Evolutionary conservation across 2,797 vertebrate genomes (phyloP).

Genomic region (Muscicapa comitata): DNA sequence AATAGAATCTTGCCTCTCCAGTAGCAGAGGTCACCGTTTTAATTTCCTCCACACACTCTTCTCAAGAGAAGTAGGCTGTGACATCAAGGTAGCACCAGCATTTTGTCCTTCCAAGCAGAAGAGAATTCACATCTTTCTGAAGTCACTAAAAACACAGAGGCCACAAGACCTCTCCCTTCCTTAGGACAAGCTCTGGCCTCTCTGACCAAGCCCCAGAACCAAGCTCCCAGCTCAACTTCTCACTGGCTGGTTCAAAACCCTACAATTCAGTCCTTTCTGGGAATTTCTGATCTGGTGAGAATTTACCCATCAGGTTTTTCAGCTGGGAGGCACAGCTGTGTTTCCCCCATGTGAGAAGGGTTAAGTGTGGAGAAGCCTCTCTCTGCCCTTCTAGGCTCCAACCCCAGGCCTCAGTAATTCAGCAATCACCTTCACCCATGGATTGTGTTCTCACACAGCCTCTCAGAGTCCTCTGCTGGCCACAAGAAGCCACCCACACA

Average conservation of each 20-base stretch:
- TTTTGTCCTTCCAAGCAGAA: background rate
- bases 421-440: background rate
- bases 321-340: background rate
- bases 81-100: background rate
- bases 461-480: background rate
- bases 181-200: background rate
- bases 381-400: background rate
- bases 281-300: background rate
- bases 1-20: background rate
- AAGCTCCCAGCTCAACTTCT: background rate
- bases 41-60: rapidly evolving
- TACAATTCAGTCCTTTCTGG: rapidly evolving
- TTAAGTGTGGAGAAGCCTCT: background rate
- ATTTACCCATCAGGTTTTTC: background rate
- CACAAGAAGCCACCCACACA: background rate
- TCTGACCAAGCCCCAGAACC: background rate
- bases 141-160: background rate
- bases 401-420: background rate
- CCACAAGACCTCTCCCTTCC: background rate
- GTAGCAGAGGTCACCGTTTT: background rate
- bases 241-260: background rate
- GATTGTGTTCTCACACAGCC: rapidly evolving
- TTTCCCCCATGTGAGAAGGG: background rate
- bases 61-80: background rate
- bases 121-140: background rate